Conservation (phyloP, 1,140 invertebrate genomes). For the Diabrotica virgifera region DNA sequence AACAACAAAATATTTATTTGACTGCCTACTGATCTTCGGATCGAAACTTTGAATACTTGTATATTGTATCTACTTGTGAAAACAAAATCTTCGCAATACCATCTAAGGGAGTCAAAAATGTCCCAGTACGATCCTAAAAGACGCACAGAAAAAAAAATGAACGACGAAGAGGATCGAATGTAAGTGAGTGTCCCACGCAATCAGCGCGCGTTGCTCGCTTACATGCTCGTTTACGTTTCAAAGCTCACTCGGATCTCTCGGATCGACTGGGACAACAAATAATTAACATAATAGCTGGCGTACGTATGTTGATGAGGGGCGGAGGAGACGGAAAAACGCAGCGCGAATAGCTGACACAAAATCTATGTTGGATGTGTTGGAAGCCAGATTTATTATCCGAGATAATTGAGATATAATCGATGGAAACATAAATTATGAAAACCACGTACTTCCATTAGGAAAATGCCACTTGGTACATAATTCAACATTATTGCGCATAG, state of each 20-base stretch:
- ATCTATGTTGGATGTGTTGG: conserved; percentile 12
- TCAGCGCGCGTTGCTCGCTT: conserved; percentile 20
- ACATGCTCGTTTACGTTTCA: conserved; percentile 17
- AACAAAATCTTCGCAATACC: too few relatives aligned
- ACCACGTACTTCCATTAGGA: too few relatives aligned
- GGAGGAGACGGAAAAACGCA: neutral
- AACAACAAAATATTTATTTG: too few relatives aligned
- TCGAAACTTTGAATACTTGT: too few relatives aligned
- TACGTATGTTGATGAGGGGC: conserved; percentile 4
- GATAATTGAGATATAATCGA: too few relatives aligned
- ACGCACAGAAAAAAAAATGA: neutral
- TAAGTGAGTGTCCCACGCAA: conserved; percentile 19
- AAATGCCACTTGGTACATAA: too few relatives aligned
- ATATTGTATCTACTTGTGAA: too few relatives aligned
- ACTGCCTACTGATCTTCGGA: too few relatives aligned
- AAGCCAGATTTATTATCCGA: neutral
- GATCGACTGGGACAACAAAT: conserved; percentile 20
- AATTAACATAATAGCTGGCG: conserved; percentile 20
- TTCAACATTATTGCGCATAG: too few relatives aligned
- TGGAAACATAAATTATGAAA: too few relatives aligned
- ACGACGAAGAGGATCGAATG: conserved; percentile 3
- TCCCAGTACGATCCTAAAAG: neutral
- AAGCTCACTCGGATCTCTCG: neutral
- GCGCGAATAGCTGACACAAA: neutral
- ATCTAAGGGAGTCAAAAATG: too few relatives aligned